Evolutionary conservation across 2,797 vertebrate species (phyloP), one percentile per base, ranked within the genome.

Genomic region (Protosalanx chinensis): DNA sequence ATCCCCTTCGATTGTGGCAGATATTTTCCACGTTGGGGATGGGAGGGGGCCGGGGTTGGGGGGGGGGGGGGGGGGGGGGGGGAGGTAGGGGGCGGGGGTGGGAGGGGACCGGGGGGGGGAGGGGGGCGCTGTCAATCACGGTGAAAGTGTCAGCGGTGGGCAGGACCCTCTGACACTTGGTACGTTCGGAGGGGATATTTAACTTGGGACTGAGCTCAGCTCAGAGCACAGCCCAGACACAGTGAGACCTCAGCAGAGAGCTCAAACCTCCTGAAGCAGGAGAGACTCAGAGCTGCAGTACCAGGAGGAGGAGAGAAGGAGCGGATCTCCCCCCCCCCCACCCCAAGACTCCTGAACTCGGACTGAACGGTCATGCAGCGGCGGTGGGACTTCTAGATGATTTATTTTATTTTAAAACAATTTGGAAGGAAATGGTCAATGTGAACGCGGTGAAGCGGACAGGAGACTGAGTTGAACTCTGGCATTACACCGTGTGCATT

Each of bases 101-200:
- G n/a, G n/a, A n/a, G n/a, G n/a, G n/a, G n/a, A n/a, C n/a, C n/a
- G n/a, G n/a, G n/a, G n/a, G n/a, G n/a, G n/a, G n/a, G n/a, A n/a
- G n/a, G 35, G 64, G 37, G 67, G 67, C 74, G 88, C 84, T 90
- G 91, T 90, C 89, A 91, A 88, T 93, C 91, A 93, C 79, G 89
- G 89, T 83, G 89, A 92, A 91, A 93, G 89, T 90, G 90, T 89
- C 85, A 86, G 85, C 82, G 87, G 89, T 90, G 89, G 89, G 90
- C 92, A 90, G 89, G 84, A 81, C 89, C 85, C 83, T 84, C 79
- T 91, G 87, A 93, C 88, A 90, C 91, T 92, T 90, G 85, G 89
- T 89, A 88, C 85, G 84, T 87, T 86, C 85, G 85, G 90, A 89
- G 89, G 88, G 88, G 88, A 90, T 93, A 93, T 93, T 92, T 91